Evolutionary conservation across 2,888 invertebrate species (phyloP), one percentile per base, ranked within the genome.

Genomic region (Apamea sordens): DNA sequence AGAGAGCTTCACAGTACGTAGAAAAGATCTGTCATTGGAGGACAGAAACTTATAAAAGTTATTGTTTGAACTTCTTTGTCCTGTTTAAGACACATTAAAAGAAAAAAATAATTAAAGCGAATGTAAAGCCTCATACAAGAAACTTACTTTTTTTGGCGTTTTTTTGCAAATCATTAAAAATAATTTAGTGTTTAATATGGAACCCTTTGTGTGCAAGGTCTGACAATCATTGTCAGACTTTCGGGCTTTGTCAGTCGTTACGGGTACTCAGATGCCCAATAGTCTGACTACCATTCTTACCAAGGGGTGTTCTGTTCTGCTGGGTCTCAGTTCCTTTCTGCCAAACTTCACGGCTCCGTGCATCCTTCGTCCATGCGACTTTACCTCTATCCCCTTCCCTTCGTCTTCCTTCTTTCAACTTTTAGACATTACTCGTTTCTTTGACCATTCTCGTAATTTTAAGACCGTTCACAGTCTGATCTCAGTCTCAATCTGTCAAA

Each of bases 1-100:
- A 11, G 2, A 47, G 13, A 47, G 13, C 47, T 47, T 47, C 47
- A 13, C 13, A 47, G 13, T 47, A 47, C 28, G 5, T 41, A 41
- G 41, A 21, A 50, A 67, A 59, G 3, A 59, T 65, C 21, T 8
- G 65, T 53, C 18, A 11, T 50, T 47, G 24, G 18, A 21, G 15
- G 41, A 24, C 11, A 61, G 18, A 76, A 72, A 28, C 50, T 36
- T 41, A 67, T 6, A 50, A 53, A 53, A 36, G 6, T 44, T 36
- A 74, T 80, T 64, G 13, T 72, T 63, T 44, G 78, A 50, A 77
- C 10, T 44, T 77, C 18, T 44, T 65, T 50, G 47, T 6, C 28
- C 21, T 64, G 28, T 21, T 7, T 7, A 21, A 50, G 13, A 28
- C 5, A 15, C 6, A 28, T 28, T 6, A 61, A 11, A 56, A 24